Percentiles rank a stretch among this genome's conserved stretches.
phyloP scores from a whole-genome alignment of 2,888 invertebrate genomes.

The Criorhina ranunculi region DNA sequence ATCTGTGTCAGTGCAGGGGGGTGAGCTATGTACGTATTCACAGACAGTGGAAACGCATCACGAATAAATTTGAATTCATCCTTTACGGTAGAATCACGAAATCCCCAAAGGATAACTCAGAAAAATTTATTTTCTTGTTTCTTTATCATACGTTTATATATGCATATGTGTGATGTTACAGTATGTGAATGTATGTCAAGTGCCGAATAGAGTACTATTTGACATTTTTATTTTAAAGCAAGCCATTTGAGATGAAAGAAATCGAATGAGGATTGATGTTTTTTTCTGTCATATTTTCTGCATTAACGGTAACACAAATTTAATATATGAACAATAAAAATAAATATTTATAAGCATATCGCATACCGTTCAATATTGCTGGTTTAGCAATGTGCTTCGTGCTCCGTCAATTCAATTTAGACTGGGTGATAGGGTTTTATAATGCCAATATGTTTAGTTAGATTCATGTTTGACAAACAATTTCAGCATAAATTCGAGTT shows the following conservation, averaged over 20 bases:
- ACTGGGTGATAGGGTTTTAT: no score
- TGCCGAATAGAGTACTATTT: conserved; percentile 43
- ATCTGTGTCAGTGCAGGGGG: conserved; percentile 33
- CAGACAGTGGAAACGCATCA: conserved; percentile 25
- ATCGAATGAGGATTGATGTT: conserved; percentile 48
- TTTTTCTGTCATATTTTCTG: conserved; percentile 23
- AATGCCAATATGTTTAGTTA: no score
- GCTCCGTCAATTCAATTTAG: no score
- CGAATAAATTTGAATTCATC: conserved; percentile 42
- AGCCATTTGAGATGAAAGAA: conserved; percentile 29
- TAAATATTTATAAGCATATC: conserved; percentile 1
- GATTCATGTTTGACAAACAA: no score
- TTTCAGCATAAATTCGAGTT: no score
- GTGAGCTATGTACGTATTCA: conserved; percentile 16
- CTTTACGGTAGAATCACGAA: conserved; percentile 1
- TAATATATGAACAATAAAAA: not conserved
- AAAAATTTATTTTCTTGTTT: conserved; percentile 7
- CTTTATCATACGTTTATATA: not conserved
- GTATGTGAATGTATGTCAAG: conserved; percentile 54
- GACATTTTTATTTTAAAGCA: conserved; percentile 49
- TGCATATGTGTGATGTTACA: not conserved
- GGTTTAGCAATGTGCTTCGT: no score
- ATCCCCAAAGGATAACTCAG: conserved; percentile 31
- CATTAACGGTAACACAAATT: not conserved
- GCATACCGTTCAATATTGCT: not conserved